Base-by-base conservation (phyloP, 2,888 invertebrate genomes). In the Anaspis maculata region DNA sequence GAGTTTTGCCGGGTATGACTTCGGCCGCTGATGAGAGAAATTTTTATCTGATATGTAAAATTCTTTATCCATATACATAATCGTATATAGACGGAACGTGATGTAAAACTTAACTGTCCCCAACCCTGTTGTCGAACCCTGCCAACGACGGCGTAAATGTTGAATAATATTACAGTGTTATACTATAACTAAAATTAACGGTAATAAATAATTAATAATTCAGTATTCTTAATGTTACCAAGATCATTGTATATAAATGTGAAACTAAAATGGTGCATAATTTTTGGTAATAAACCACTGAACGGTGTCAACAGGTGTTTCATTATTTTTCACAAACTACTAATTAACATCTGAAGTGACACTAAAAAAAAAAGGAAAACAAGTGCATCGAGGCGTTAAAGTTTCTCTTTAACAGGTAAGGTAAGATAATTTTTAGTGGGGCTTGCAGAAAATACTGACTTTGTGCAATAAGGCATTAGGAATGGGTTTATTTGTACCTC, bases 181-280 rank as follows among this genome's bases (percentile, higher is more conserved):
- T 32, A 35, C 34, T 21, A n/a, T 19, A 19, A 5, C 27, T 31
- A 27, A 31, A 34, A 42, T 39, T 39, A 37, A 43, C 40, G 30
- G 37, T 40, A 39, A 43, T 29, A 25, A 35, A 35, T 35, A 35
- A 29, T 29, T 57, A 56, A 59, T 58, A 58, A 59, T 56, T 56
- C 62, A 64, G 62, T 64, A 64, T 62, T 63, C 61, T 57, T 61
- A 59, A 62, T 63, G 61, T 64, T 62, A 64, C 61, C 61, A 61
- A 54, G 48, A 46, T n/a, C n/a, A n/a, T n/a, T 55, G 57, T 58
- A 57, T 46, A 52, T 56, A 54, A 48, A 54, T 54, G 52, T 56
- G 46, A 42, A 29, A 39, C 32, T 36, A 14, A 47, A 51, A 44
- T 43, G 39, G 51, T 55, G 52, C 55, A 53, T 53, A 54, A 50